Percentiles rank a stretch among this genome's conserved stretches.
Conservation (phyloP, 2,888 invertebrate genomes). For the Dolomedes plantarius region DNA sequence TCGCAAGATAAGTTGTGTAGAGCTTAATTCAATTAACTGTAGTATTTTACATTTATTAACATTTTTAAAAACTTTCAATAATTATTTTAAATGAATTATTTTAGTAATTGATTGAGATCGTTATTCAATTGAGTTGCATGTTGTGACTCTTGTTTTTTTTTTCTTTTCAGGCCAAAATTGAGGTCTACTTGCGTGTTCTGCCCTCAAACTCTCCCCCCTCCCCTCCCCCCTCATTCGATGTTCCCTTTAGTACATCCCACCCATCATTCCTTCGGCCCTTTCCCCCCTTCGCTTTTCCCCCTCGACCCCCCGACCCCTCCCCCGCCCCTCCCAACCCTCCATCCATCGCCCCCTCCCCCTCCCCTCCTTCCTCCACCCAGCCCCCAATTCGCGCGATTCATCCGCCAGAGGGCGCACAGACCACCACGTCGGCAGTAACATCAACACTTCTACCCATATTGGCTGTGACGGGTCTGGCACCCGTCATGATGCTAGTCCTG, state of each 20-base stretch:
- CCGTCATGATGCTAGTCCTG: conserved; percentile 47
- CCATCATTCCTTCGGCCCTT: conserved; percentile 49
- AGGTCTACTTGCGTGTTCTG: conserved; percentile 71
- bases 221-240: conserved; percentile 41
- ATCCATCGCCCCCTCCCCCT: conserved; percentile 60
- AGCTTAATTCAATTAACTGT: too few species aligned
- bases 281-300: conserved; percentile 66
- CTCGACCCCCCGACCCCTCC: conserved; percentile 60
- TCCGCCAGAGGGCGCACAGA: conserved; percentile 52
- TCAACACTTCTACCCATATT: conserved; percentile 61
- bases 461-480: conserved; percentile 59
- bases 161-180: conserved; percentile 74
- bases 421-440: conserved; percentile 31
- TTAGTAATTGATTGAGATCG: too few species aligned
- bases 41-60: too few species aligned
- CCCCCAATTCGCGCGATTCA: conserved; percentile 67
- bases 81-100: too few species aligned
- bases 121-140: too few species aligned
- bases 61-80: too few species aligned
- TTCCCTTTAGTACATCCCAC: conserved; percentile 61
- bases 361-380: conserved; percentile 48
- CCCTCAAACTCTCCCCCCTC: conserved; percentile 74
- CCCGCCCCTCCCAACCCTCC: conserved; percentile 47
- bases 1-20: too few species aligned
- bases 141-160: too few species aligned